A percentile compares a stretch with the other conserved stretches of the same genome.
Evolutionary conservation across 2,888 invertebrate genomes (phyloP).

Genomic region (Sussaba pulchella): DNA sequence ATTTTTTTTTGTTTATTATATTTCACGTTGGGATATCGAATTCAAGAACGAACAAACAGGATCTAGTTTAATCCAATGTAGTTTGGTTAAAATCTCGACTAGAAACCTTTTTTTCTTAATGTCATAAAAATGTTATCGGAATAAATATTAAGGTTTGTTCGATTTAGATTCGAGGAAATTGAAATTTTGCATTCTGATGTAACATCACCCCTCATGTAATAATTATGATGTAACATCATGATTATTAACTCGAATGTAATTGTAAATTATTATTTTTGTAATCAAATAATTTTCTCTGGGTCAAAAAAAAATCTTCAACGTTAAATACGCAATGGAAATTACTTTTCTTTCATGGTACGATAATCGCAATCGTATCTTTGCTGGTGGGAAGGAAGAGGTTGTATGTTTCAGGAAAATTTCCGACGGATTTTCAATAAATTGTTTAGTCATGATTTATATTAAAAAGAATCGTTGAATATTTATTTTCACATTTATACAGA

Average conservation of each 20-base stretch:
- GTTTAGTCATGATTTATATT: slow-evolving; percentile 56
- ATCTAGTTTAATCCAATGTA: background rate
- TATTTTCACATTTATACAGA: slow-evolving; percentile 74
- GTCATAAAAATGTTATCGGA: too few species aligned
- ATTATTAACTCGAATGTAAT: too few species aligned
- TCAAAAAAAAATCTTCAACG: too few species aligned
- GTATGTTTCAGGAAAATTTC: slow-evolving; percentile 8
- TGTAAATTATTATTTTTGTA: too few species aligned
- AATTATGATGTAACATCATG: too few species aligned
- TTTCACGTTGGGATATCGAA: background rate
- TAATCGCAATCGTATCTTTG: background rate
- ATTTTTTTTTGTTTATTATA: background rate
- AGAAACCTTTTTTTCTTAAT: background rate
- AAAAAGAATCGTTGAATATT: slow-evolving; percentile 73
- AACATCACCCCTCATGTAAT: too few species aligned
- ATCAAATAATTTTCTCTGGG: too few species aligned
- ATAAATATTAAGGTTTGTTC: too few species aligned
- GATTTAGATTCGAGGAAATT: too few species aligned
- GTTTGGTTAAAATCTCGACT: background rate
- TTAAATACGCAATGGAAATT: too few species aligned
- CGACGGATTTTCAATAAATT: background rate
- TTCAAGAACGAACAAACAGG: background rate
- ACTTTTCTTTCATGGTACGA: too few species aligned
- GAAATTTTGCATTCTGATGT: too few species aligned
- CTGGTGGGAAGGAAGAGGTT: background rate